Evolutionary conservation across 2,797 vertebrate species (phyloP).

Genomic region (Siniperca obscura): DNA sequence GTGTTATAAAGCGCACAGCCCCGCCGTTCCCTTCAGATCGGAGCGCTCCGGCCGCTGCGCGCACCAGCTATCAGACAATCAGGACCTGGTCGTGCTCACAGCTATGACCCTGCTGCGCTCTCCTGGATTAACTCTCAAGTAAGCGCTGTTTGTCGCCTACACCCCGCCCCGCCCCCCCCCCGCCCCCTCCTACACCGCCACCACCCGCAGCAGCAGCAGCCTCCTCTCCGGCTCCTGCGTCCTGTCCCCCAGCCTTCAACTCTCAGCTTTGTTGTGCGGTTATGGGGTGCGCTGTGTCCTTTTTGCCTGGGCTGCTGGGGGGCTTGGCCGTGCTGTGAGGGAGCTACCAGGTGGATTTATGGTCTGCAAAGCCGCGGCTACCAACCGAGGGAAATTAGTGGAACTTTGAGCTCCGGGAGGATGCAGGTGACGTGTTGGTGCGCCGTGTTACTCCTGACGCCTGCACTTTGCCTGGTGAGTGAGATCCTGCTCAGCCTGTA

Average conservation of each 20-base stretch:
- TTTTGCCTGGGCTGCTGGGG: conserved; percentile 89
- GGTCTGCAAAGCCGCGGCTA: conserved; percentile 89
- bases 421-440: conserved; percentile 94
- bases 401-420: conserved; percentile 93
- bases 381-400: conserved; percentile 88
- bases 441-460: conserved; percentile 92
- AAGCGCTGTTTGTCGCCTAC: conserved; percentile 71
- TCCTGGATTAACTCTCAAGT: conserved; percentile 87
- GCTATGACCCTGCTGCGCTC: conserved; percentile 81
- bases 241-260: conserved; percentile 75
- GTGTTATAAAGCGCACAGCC: conserved; percentile 81
- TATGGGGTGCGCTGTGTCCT: conserved; percentile 91
- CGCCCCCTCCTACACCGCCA: neutral
- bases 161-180: neutral
- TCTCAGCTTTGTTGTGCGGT: conserved; percentile 85
- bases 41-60: conserved; percentile 68
- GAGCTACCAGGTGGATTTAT: conserved; percentile 95
- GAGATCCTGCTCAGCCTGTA: neutral
- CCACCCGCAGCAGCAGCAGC: conserved; percentile 16
- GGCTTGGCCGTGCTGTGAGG: conserved; percentile 87
- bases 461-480: conserved; percentile 95
- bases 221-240: conserved; percentile 35
- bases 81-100: conserved; percentile 70
- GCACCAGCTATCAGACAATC: conserved; percentile 56
- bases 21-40: conserved; percentile 65